Conservation (phyloP, 1,140 invertebrate genomes). For the Radopholus similis region DNA sequence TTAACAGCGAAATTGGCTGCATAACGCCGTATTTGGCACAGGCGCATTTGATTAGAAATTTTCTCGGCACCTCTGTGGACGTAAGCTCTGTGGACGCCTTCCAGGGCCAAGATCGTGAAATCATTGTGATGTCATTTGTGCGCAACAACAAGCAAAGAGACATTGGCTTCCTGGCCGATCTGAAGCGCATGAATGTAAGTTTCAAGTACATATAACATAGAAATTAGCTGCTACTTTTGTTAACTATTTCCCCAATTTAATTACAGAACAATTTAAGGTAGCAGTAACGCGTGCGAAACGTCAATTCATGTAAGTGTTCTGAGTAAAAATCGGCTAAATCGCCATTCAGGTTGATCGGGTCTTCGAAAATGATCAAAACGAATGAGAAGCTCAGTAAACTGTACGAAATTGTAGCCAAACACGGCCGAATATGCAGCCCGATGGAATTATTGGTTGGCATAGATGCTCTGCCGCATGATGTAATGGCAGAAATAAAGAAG, state of each 20-base stretch:
- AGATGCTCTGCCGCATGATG: background rate
- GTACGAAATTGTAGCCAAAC: background rate
- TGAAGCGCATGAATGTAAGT: conserved; percentile 34
- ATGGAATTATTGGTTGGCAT: background rate
- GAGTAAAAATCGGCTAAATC: no score
- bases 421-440: no score
- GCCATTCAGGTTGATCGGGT: background rate
- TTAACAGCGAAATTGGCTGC: conserved; percentile 19
- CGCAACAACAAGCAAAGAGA: conserved; percentile 28
- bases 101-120: conserved; percentile 49
- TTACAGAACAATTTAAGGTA: conserved; percentile 15
- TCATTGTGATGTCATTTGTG: conserved; percentile 49
- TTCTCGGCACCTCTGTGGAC: conserved; percentile 3
- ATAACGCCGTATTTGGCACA: conserved; percentile 28
- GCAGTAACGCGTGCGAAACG: conserved; percentile 44
- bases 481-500: no score
- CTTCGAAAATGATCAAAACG: background rate
- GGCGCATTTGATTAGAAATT: conserved; percentile 10
- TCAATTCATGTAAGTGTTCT: conserved; percentile 42
- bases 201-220: background rate
- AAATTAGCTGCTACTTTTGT: no score
- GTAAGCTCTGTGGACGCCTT: conserved; percentile 48
- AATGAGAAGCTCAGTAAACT: background rate
- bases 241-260: background rate
- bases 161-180: conserved; percentile 38